These are phyloP conservation scores for Gadopsis marmoratus DNA, from an alignment of 2,797 vertebrate genomes.

Conservation along the genomic window DNA sequence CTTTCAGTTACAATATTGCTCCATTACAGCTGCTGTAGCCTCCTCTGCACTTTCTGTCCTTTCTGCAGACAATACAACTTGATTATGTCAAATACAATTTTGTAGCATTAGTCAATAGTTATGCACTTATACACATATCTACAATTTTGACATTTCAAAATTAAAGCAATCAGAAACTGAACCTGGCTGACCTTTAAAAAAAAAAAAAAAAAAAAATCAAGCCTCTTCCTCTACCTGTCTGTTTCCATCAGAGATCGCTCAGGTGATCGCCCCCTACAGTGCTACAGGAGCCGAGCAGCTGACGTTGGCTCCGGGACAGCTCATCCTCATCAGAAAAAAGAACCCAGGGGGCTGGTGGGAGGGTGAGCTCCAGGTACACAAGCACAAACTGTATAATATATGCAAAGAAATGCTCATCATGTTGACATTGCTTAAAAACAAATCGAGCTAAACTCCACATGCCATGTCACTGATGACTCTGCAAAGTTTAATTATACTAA, in stretches of 20 bases:
- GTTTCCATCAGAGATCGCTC: conserved; percentile 91
- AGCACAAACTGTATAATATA: not conserved
- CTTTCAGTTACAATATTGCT: not conserved
- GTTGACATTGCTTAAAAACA: not conserved
- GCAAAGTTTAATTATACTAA: not conserved
- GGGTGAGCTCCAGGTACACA: conserved; percentile 94
- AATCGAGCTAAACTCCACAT: not conserved
- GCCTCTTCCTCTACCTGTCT: not conserved
- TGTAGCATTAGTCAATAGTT: not conserved
- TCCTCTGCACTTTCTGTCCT: not conserved
- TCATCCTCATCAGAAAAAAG: conserved; percentile 98
- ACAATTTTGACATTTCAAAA: not conserved
- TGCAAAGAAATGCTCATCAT: not conserved
- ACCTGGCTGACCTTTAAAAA: too few relatives aligned
- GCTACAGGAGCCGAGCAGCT: conserved; percentile 97
- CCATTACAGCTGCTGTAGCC: not conserved
- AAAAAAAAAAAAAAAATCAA: too few relatives aligned
- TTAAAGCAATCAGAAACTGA: not conserved
- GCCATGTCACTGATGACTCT: not conserved
- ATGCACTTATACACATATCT: not conserved
- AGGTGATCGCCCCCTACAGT: conserved; percentile 96
- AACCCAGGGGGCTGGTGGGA: conserved; percentile 99
- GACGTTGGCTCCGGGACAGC: conserved; percentile 95
- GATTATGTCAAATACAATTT: not conserved
- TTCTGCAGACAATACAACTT: not conserved